Evolutionary conservation across 2,797 vertebrate species (phyloP).

Genomic region (Poecile montanus): DNA sequence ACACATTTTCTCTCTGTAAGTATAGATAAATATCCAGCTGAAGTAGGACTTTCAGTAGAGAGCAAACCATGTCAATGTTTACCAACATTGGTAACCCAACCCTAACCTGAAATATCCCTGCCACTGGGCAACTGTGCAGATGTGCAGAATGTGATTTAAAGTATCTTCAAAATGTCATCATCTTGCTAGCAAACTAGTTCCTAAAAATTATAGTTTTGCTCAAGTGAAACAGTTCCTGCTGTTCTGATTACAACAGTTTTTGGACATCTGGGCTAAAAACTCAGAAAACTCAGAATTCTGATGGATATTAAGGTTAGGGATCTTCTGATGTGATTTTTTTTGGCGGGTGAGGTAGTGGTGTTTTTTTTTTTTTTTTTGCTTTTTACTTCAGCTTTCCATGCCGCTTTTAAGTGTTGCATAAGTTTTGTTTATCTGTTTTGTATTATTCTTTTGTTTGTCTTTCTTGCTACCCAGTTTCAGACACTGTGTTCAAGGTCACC

Average conservation of each 20-base stretch:
- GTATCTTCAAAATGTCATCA: not conserved
- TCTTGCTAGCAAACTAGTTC: not conserved
- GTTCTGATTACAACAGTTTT: not conserved
- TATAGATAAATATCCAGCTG: not conserved
- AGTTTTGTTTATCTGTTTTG: not conserved
- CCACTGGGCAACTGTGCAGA: not conserved
- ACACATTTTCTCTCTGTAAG: not conserved
- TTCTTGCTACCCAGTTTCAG: not conserved
- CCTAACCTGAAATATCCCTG: not conserved
- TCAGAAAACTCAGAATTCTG: not conserved
- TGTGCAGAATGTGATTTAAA: not conserved
- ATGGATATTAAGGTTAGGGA: not conserved
- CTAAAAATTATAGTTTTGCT: not conserved
- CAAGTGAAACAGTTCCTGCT: not conserved
- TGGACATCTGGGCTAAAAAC: not conserved
- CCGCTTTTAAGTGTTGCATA: not conserved
- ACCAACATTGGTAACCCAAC: not conserved
- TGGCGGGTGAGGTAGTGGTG: accelerated
- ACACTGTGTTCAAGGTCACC: not conserved
- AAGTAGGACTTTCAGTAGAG: not conserved
- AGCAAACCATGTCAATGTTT: not conserved
- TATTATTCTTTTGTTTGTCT: not conserved
- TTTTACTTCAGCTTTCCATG: not conserved
- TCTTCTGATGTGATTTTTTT: not conserved
- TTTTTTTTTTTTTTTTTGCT: no score